Evolutionary conservation across 1,140 invertebrate genomes (phyloP), one percentile per base, ranked within the genome.

Genomic region (Linepithema humile): DNA sequence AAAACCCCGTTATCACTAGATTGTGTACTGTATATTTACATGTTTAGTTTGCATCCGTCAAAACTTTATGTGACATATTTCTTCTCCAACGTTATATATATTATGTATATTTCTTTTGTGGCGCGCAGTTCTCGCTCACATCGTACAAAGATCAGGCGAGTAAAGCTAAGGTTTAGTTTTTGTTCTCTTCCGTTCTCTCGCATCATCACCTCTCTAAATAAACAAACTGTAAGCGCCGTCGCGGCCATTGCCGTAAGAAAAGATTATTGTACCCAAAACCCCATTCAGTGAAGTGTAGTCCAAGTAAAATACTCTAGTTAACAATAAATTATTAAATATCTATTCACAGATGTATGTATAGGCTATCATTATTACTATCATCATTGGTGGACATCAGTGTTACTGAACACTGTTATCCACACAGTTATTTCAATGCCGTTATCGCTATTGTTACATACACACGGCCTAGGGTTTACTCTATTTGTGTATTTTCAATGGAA

Each of bases 271-370:
- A 91, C 91, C 92, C 91, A 89, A 89, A 91, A 91, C 83, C 89
- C 84, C 86, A 77, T 91, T 89, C 90, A 85, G 89, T 86, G 62
- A 85, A 92, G 88, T 75, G 20, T 85, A 83, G 20, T 89, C 67
- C 53, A 90, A 92, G 92, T 88, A 93, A 93, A 89, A 90, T 92
- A 91, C 80, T 91, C 90, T 94, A 93, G 85, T 91, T 91, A 93
- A 93, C 89, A 93, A 94, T 93, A 94, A 94, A 94, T 93, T 93
- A 94, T 93, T 93, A 93, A 93, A 94, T 94, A 93, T 93, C 91
- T 94, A 94, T 94, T 94, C 93, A 94, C 93, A 94, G 91, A 90
- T 89, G 90, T 93, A 94, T 92, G 89, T 87, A 92, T 91, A 92
- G 75, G 85, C 82, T 90, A 92, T 87, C 55, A 70, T 83, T 90